These are phyloP conservation scores for Novumbra hubbsi DNA, from an alignment of 2,797 vertebrate species.

Conservation along the genomic window DNA sequence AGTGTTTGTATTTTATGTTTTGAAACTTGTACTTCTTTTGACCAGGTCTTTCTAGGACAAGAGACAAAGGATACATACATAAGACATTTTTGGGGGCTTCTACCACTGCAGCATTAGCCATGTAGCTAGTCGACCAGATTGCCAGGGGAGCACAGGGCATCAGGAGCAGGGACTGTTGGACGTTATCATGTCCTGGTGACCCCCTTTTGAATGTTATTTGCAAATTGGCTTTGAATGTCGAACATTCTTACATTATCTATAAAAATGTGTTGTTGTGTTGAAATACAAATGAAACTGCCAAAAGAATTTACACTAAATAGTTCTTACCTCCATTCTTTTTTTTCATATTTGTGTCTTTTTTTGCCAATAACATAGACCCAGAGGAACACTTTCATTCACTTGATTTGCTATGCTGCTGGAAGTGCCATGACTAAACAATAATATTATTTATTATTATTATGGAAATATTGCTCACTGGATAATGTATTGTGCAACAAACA, in stretches of 20 bases:
- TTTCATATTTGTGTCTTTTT: not conserved
- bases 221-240: not conserved
- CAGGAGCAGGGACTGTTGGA: too few species aligned
- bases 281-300: not conserved
- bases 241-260: not conserved
- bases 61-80: too few species aligned
- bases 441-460: too few species aligned
- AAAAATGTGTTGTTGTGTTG: not conserved
- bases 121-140: too few species aligned
- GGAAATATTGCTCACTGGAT: too few species aligned
- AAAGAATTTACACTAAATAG: not conserved
- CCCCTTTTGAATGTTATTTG: not conserved
- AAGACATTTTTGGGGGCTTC: too few species aligned
- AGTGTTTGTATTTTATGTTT: too few species aligned
- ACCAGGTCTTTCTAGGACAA: too few species aligned
- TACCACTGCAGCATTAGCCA: too few species aligned
- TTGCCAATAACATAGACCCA: not conserved
- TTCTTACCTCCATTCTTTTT: not conserved
- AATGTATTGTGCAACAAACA: not conserved
- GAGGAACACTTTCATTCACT: not conserved
- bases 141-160: too few species aligned
- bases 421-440: not conserved
- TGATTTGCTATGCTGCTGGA: not conserved
- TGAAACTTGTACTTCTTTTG: too few species aligned
- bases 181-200: too few species aligned